phyloP scores from a whole-genome alignment of 2,797 vertebrate genomes.

The Brachyalestes nurse region DNA sequence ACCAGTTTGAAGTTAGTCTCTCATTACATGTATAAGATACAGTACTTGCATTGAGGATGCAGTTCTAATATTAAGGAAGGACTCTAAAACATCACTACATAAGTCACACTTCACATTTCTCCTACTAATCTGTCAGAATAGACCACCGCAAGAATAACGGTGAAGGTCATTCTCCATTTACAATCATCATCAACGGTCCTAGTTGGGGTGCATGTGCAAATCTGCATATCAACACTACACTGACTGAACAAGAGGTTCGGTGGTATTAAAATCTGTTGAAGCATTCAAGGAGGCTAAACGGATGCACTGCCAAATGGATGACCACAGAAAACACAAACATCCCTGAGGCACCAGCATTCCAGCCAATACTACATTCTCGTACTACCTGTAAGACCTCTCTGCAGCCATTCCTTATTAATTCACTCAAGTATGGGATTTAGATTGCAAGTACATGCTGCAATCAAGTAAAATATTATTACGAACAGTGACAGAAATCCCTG shows the following conservation, averaged over 20 bases:
- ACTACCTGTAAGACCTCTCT: background rate
- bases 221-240: constrained; percentile 5
- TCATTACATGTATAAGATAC: constrained; percentile 19
- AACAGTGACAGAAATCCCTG: background rate
- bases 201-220: background rate
- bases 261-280: constrained; percentile 28
- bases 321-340: constrained; percentile 24
- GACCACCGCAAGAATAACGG: background rate
- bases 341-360: constrained; percentile 28
- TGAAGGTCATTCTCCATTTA: background rate
- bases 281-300: constrained; percentile 17
- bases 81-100: background rate
- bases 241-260: constrained; percentile 7
- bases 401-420: background rate
- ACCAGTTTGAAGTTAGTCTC: background rate
- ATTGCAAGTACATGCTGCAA: background rate
- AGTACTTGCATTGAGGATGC: no score
- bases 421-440: constrained; percentile 3
- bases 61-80: background rate
- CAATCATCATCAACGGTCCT: background rate
- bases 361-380: background rate
- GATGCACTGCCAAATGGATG: background rate
- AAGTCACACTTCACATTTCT: background rate
- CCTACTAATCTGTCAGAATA: background rate
- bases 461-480: background rate